These are phyloP conservation scores for Megalopta genalis DNA, from an alignment of 1,140 invertebrate species.

Conservation along the genomic window DNA sequence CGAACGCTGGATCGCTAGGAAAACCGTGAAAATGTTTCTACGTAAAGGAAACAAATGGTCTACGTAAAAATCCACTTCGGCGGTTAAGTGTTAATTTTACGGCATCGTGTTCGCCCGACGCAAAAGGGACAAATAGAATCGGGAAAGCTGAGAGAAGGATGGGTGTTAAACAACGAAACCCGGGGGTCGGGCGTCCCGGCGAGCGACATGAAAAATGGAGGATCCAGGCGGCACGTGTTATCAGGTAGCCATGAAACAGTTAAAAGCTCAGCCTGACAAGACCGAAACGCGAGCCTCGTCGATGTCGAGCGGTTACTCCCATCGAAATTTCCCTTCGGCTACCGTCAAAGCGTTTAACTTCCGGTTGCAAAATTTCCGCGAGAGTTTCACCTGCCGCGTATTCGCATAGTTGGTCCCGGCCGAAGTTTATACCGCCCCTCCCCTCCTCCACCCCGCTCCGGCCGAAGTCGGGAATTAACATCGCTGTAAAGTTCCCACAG, in stretches of 20 bases:
- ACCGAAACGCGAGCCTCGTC: neutral
- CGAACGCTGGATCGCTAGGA: no score
- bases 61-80: no score
- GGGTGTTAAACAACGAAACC: no score
- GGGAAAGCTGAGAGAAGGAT: no score
- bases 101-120: no score
- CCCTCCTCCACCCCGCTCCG: neutral
- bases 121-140: no score
- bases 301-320: neutral
- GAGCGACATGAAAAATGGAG: no score
- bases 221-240: neutral
- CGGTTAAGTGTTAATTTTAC: no score
- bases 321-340: constrained; percentile 29
- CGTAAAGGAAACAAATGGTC: no score
- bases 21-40: no score
- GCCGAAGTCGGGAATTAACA: constrained; percentile 48
- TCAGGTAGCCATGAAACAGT: neutral
- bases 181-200: no score
- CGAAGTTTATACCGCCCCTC: constrained; percentile 36
- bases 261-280: neutral
- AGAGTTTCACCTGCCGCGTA: constrained; percentile 30
- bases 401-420: constrained; percentile 48
- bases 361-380: constrained; percentile 45
- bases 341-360: constrained; percentile 50
- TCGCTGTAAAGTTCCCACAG: constrained; percentile 38